phyloP scores from a whole-genome alignment of 2,113 vertebrate species.

The Clarias magur region DNA sequence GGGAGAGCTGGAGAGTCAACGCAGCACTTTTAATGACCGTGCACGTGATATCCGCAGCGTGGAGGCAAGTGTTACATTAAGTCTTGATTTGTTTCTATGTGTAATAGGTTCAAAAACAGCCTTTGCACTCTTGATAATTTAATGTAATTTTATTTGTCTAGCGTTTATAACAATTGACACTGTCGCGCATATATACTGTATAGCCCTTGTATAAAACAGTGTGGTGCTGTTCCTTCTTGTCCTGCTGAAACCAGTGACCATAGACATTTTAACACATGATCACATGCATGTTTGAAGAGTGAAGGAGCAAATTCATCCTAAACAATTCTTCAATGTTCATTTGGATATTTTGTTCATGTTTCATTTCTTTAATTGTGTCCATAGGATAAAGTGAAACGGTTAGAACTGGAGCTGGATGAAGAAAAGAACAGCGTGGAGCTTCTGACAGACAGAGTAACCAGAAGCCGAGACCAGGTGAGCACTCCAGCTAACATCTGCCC shows the following conservation, averaged over 20 bases:
- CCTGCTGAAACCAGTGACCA: neutral
- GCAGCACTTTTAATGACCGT: slow-evolving; percentile 79
- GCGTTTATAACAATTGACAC: too few relatives aligned
- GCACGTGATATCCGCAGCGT: slow-evolving; percentile 79
- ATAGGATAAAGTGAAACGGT: slow-evolving; percentile 83
- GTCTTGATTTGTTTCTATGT: neutral
- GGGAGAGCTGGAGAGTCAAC: slow-evolving; percentile 79
- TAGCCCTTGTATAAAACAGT: neutral
- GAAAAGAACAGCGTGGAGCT: slow-evolving; percentile 85
- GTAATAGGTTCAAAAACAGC: neutral
- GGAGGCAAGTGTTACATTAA: slow-evolving; percentile 73
- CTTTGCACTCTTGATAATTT: neutral
- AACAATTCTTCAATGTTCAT: neutral
- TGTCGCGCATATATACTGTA: too few relatives aligned
- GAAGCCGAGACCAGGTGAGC: slow-evolving; percentile 85
- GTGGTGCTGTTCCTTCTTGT: neutral
- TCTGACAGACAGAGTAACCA: slow-evolving; percentile 80
- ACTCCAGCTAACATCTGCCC: neutral
- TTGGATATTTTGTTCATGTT: neutral
- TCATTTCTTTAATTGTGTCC: neutral
- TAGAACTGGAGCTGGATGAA: slow-evolving; percentile 89
- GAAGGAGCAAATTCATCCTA: neutral
- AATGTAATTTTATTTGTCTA: too few relatives aligned
- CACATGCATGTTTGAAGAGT: neutral
- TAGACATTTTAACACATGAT: neutral